Base-by-base conservation (phyloP, 2,888 invertebrate species). In the Ichneumoninae sp. region DNA sequence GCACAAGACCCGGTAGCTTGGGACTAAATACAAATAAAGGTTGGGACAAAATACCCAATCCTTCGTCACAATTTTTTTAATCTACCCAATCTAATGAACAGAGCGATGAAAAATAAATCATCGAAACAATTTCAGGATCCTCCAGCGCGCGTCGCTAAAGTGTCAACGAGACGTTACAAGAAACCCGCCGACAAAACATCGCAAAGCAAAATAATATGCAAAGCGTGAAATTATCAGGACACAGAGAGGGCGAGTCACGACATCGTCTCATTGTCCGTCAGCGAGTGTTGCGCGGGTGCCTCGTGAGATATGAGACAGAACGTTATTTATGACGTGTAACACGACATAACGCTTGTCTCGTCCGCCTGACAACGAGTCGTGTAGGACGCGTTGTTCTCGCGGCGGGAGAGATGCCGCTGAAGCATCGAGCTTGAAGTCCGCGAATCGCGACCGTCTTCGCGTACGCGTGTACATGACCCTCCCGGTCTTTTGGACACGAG, bases 261-360 rank as follows among this genome's bases (percentile, higher is more conserved):
- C 63, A 71, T 70, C 57, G 71, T 83, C 80, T 75, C 73, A 85
- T 85, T 83, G 82, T 83, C 80, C 82, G 77, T 85, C 85, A 83
- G 68, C 82, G 73, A 57, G 36, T 36, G 63, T 65, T 69, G 82
- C 76, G 85, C 82, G 85, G 82, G 85, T 85, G 82, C 68, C 76
- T 76, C 54, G 54, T 76, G 80, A 85, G 80, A 80, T 82, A 85
- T 80, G 83, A 80, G 80, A 68, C 82, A 73, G 66, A 76, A 80
- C 80, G 80, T 85, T 83, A 85, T 85, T 82, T 83, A 85, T 76
- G 85, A 85, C 85, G 76, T 66, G 79, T 73, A 83, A 85, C 85
- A 83, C 85, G 85, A 85, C 85, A 73, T 80, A 83, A 83, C 79
- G 82, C 80, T 76, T 83, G 85, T 80, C 85, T 73, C 63, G 47